Evolutionary conservation across 64 coral and sea anemone genomes (phyloP).

Genomic region (Pachyseris speciosa): DNA sequence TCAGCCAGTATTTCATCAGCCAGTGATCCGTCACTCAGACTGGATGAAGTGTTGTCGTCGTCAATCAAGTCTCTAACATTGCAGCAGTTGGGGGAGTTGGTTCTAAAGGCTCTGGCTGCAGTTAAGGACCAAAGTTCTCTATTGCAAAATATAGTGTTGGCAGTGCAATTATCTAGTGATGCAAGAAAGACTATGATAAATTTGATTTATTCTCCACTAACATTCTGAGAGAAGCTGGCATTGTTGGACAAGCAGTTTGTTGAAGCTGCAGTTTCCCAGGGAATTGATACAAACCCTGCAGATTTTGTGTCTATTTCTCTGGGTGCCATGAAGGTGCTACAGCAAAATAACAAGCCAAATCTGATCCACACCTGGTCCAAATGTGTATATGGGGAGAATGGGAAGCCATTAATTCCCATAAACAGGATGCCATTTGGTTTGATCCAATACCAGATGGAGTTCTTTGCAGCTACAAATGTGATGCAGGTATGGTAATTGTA

Average conservation of each 20-base stretch:
- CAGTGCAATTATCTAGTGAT: no score
- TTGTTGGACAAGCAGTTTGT: slow-evolving; percentile 18
- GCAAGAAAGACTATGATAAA: no score
- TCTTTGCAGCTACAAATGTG: slow-evolving; percentile 61
- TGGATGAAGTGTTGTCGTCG: background rate
- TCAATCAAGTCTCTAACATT: background rate
- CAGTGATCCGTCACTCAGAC: no score
- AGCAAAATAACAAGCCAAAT: slow-evolving; percentile 17
- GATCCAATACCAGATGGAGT: slow-evolving; percentile 70
- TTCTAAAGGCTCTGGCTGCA: no score
- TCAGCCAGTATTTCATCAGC: no score
- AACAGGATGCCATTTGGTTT: slow-evolving; percentile 80
- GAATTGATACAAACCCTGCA: background rate
- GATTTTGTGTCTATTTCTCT: background rate
- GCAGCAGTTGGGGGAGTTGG: no score
- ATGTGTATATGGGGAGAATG: slow-evolving; percentile 19
- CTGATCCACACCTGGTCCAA: slow-evolving; percentile 45
- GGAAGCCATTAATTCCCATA: slow-evolving; percentile 16
- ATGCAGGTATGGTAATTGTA: slow-evolving; percentile 54
- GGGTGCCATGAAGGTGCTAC: slow-evolving; percentile 8
- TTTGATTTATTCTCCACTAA: no score
- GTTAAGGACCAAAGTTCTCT: no score
- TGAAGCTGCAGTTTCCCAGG: background rate
- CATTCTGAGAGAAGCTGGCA: no score
- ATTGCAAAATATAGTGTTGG: no score